Conservation (phyloP, 2,797 vertebrate species). For the Forpus xanthops region DNA sequence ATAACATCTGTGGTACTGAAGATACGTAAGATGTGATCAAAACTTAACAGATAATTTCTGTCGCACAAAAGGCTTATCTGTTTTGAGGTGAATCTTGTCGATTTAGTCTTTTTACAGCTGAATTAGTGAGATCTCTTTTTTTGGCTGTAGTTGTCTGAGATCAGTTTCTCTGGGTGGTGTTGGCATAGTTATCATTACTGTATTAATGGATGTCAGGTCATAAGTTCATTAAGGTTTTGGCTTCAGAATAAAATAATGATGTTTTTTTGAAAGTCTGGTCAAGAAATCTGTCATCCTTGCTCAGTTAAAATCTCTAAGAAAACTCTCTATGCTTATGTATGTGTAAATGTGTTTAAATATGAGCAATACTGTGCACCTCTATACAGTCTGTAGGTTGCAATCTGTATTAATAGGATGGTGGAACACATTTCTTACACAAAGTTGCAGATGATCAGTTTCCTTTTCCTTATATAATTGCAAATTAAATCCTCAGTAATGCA, state of each 20-base stretch:
- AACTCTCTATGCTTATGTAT: rapidly evolving
- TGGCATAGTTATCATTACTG: not conserved
- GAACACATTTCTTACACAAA: not conserved
- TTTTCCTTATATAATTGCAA: not conserved
- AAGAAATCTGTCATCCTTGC: not conserved
- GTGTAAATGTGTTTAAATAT: not conserved
- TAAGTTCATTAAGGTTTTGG: not conserved
- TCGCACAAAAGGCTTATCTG: not conserved
- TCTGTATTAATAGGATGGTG: not conserved
- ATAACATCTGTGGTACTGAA: rapidly evolving
- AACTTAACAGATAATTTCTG: not conserved
- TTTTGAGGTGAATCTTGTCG: not conserved
- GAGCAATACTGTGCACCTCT: rapidly evolving
- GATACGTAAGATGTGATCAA: rapidly evolving
- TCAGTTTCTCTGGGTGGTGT: not conserved
- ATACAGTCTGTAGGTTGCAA: not conserved
- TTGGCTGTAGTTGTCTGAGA: not conserved
- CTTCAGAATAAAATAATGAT: not conserved
- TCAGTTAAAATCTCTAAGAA: not conserved
- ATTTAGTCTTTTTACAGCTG: not conserved
- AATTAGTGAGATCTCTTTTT: not conserved
- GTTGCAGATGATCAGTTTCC: not conserved
- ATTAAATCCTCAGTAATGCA: not conserved
- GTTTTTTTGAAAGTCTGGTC: not conserved
- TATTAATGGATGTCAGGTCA: not conserved